These are phyloP conservation scores for Popillia japonica DNA, from an alignment of 1,140 invertebrate genomes.

Conservation along the genomic window DNA sequence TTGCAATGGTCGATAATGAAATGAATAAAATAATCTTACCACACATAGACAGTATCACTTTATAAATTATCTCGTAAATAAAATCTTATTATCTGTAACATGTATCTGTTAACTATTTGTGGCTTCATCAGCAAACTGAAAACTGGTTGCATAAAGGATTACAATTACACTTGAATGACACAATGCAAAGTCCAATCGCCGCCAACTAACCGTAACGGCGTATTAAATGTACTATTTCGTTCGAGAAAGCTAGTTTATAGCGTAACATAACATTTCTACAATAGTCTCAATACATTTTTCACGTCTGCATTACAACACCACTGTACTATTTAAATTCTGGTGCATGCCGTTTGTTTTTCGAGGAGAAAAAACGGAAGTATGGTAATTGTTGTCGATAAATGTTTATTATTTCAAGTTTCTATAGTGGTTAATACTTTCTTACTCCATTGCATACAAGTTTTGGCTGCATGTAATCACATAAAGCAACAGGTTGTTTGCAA, in stretches of 20 bases:
- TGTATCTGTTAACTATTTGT: not conserved
- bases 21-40: not conserved
- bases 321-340: not conserved
- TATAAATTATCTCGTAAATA: not conserved
- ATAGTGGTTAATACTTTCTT: too few species aligned
- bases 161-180: constrained; percentile 15
- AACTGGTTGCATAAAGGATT: not conserved
- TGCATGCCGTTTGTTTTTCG: not conserved
- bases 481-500: not conserved
- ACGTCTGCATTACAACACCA: not conserved
- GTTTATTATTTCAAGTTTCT: not conserved
- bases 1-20: not conserved
- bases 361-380: not conserved
- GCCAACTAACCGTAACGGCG: constrained; percentile 16
- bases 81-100: not conserved
- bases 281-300: not conserved
- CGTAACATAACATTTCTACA: constrained; percentile 13
- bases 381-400: not conserved
- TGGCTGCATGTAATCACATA: not conserved
- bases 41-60: not conserved
- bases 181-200: constrained; percentile 2
- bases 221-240: not conserved
- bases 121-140: not conserved
- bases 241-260: not conserved
- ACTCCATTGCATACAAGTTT: not conserved